These are phyloP conservation scores for Diarsia dahlii DNA, from an alignment of 2,888 invertebrate species.

Conservation along the genomic window DNA sequence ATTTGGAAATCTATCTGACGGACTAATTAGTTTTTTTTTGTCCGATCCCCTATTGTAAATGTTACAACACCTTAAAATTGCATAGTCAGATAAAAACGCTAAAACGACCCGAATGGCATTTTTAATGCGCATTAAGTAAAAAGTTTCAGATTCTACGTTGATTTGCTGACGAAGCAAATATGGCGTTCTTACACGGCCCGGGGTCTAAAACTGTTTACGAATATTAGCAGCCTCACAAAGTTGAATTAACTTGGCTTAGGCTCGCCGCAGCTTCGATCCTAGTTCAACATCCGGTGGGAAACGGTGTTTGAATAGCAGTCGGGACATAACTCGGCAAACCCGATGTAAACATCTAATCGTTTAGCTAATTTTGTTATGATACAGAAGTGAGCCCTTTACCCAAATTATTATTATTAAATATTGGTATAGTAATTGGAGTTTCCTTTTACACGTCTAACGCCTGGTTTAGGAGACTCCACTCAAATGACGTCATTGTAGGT, in stretches of 20 bases:
- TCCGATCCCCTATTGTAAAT: too few species aligned
- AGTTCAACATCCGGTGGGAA: slow-evolving; percentile 46
- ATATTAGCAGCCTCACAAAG: background rate
- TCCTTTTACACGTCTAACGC: too few species aligned
- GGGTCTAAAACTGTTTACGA: background rate
- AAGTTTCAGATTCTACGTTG: background rate
- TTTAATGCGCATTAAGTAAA: background rate
- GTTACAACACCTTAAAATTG: too few species aligned
- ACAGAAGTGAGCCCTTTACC: background rate
- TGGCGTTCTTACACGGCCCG: background rate
- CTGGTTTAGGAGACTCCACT: too few species aligned
- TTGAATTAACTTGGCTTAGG: slow-evolving; percentile 6
- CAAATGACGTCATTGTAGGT: too few species aligned
- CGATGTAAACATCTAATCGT: slow-evolving; percentile 19
- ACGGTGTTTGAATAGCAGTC: slow-evolving; percentile 17
- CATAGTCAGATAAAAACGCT: background rate
- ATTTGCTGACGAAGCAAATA: background rate
- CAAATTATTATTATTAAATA: too few species aligned
- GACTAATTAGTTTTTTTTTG: too few species aligned
- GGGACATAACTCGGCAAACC: slow-evolving; percentile 13
- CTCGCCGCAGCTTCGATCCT: slow-evolving; percentile 36
- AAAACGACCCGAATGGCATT: background rate
- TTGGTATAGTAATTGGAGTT: too few species aligned
- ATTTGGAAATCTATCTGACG: too few species aligned
- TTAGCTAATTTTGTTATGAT: background rate